Evolutionary conservation across 2,113 vertebrate genomes (phyloP).

Genomic region (Cephalophus harveyi): DNA sequence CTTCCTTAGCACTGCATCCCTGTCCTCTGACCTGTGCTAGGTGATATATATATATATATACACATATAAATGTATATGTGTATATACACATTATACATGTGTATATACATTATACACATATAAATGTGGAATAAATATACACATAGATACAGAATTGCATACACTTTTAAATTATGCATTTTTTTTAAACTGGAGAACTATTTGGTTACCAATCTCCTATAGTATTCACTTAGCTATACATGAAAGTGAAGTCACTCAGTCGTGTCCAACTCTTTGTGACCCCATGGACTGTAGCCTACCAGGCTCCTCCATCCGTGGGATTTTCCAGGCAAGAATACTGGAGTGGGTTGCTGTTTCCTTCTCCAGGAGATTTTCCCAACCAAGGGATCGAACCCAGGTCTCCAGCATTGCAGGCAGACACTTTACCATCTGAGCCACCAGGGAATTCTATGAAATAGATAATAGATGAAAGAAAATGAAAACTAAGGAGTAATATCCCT

Average conservation of each 20-base stretch:
- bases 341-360: no score
- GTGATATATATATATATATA: neutral
- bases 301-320: no score
- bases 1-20: neutral
- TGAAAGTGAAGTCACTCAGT: no score
- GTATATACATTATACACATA: neutral
- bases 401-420: no score
- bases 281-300: no score
- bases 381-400: no score
- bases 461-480: neutral
- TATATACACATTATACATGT: no score
- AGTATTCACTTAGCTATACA: neutral
- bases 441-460: neutral
- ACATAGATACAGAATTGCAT: neutral
- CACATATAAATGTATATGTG: neutral
- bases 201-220: neutral
- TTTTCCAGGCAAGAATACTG: no score
- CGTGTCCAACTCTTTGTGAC: no score
- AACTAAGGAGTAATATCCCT: neutral
- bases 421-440: no score
- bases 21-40: neutral
- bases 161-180: neutral
- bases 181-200: neutral
- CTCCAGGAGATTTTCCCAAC: no score
- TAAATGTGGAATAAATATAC: neutral